phyloP scores from a whole-genome alignment of 2,888 invertebrate genomes.

The Athrips mouffetella region DNA sequence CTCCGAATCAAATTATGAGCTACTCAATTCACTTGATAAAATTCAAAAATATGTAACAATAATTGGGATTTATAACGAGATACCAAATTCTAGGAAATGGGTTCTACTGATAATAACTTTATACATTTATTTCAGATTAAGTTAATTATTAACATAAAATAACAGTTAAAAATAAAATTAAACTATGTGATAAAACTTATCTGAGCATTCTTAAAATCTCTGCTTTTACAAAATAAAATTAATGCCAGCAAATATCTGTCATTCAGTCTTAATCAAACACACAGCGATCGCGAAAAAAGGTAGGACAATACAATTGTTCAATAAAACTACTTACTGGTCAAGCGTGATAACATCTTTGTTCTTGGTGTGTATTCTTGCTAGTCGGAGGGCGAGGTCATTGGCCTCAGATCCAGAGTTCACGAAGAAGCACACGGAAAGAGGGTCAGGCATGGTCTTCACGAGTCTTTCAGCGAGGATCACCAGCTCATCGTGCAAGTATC shows the following conservation, averaged over 20 bases:
- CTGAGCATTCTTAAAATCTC: conserved; percentile 12
- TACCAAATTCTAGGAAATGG: background rate
- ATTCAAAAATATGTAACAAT: too few species aligned
- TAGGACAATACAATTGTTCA: background rate
- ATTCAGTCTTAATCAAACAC: conserved; percentile 5
- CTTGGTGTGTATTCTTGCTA: conserved; percentile 93
- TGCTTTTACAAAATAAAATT: background rate
- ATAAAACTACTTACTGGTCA: conserved; percentile 91
- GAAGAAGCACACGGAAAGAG: conserved; percentile 94
- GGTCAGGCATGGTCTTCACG: conserved; percentile 88
- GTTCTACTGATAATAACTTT: background rate
- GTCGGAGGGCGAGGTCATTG: conserved; percentile 95
- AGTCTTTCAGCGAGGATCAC: conserved; percentile 93
- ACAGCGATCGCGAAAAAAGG: background rate
- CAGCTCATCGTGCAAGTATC: conserved; percentile 97
- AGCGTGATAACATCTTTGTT: conserved; percentile 93
- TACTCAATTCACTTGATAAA: too few species aligned
- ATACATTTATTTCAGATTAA: background rate
- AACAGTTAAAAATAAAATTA: too few species aligned
- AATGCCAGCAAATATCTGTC: conserved; percentile 25
- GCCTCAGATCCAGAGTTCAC: conserved; percentile 99
- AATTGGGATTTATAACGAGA: background rate
- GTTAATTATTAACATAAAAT: background rate
- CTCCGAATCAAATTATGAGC: too few species aligned
- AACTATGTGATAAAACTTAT: too few species aligned